Percentiles rank a stretch among this genome's conserved stretches.
Conservation (phyloP, 2,888 invertebrate species). For the Stenoptilia bipunctidactyla region DNA sequence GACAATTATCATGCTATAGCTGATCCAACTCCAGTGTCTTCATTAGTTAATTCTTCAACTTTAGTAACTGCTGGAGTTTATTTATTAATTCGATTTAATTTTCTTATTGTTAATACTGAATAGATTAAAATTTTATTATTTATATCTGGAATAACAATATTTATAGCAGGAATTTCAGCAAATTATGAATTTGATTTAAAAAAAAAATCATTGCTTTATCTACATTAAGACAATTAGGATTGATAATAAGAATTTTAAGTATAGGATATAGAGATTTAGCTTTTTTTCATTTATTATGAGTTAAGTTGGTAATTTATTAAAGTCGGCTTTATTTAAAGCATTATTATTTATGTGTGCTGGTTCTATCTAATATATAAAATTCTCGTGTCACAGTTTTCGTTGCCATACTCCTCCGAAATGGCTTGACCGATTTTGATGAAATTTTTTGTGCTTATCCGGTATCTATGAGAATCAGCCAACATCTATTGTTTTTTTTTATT, state of each 20-base stretch:
- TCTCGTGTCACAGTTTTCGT: no score
- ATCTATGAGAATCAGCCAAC: no score
- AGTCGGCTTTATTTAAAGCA: slow-evolving; percentile 83
- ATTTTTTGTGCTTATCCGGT: no score
- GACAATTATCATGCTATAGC: no score
- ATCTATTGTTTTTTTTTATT: no score
- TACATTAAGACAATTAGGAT: slow-evolving; percentile 80
- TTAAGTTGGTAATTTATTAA: no score
- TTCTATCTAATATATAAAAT: no score
- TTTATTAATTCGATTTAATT: slow-evolving; percentile 79
- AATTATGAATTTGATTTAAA: slow-evolving; percentile 79
- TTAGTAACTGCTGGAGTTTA: slow-evolving; percentile 83
- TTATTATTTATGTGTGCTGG: slow-evolving; percentile 81
- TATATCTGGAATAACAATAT: slow-evolving; percentile 70
- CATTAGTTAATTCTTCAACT: slow-evolving; percentile 82
- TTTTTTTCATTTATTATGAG: slow-evolving; percentile 82
- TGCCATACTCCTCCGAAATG: no score
- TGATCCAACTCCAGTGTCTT: slow-evolving; percentile 82
- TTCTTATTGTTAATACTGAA: slow-evolving; percentile 44
- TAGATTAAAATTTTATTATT: slow-evolving; percentile 64
- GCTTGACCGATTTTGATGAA: no score
- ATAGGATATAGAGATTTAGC: slow-evolving; percentile 66
- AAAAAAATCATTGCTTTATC: slow-evolving; percentile 85
- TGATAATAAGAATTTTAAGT: slow-evolving; percentile 77
- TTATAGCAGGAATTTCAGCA: slow-evolving; percentile 71